phyloP scores from a whole-genome alignment of 2,113 vertebrate species.

The Melanocharis versteri region DNA sequence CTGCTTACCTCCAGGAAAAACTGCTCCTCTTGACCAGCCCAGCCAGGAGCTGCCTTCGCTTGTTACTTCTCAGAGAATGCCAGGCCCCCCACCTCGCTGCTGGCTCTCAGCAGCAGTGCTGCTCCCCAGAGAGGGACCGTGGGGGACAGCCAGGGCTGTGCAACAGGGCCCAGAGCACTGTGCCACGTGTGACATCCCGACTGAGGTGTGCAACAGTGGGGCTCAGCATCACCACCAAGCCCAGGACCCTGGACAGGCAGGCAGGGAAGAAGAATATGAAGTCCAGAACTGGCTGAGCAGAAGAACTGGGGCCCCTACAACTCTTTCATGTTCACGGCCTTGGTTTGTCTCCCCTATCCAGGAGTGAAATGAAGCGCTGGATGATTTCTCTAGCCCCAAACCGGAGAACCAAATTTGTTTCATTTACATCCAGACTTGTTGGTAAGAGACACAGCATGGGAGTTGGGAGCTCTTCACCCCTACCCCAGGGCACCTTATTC shows the following conservation, averaged over 20 bases:
- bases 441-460: conserved; percentile 71
- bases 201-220: rapidly evolving
- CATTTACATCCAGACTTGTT: conserved; percentile 84
- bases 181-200: background rate
- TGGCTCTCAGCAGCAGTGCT: background rate
- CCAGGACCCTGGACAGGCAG: background rate
- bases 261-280: background rate
- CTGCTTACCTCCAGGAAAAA: background rate
- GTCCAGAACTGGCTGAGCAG: background rate
- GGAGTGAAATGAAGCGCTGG: conserved; percentile 97
- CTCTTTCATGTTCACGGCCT: background rate
- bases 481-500: background rate
- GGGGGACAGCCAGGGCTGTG: background rate
- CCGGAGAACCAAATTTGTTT: conserved; percentile 89
- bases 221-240: background rate
- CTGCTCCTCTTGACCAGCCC: background rate
- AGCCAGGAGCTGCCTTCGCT: background rate
- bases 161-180: background rate
- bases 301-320: background rate
- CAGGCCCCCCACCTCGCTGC: background rate
- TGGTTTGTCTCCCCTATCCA: conserved; percentile 42
- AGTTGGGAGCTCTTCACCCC: background rate
- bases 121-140: background rate
- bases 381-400: conserved; percentile 91
- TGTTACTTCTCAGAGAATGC: background rate